Conservation (phyloP, 2,888 invertebrate genomes). For the Platycheirus rosarum region DNA sequence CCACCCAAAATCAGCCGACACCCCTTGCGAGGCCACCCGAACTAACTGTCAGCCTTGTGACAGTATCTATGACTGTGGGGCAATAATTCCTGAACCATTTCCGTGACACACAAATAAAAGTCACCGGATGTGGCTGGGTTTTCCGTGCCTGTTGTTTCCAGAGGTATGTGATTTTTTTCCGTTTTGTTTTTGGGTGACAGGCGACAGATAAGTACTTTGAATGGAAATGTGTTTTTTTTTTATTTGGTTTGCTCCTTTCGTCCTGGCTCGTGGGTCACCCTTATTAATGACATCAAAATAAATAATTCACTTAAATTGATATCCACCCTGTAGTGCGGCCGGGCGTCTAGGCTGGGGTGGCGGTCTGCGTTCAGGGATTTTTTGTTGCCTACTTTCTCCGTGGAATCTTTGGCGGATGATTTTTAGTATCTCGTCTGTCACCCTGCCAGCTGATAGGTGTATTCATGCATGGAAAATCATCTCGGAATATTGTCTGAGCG, state of each 20-base stretch:
- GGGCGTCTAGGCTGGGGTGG: background rate
- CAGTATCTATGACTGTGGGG: conserved; percentile 75
- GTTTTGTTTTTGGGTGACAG: conserved; percentile 32
- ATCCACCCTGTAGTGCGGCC: conserved; percentile 39
- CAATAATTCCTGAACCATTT: conserved; percentile 76
- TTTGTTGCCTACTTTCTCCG: background rate
- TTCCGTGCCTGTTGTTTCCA: conserved; percentile 22
- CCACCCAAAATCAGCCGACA: conserved; percentile 32
- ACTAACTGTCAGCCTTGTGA: conserved; percentile 75
- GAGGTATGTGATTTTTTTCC: conserved; percentile 16
- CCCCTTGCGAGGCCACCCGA: conserved; percentile 11
- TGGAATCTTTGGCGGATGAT: conserved; percentile 25
- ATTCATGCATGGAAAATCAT: conserved; percentile 54
- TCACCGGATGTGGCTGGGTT: conserved; percentile 65
- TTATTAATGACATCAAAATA: conserved; percentile 70
- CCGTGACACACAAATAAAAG: conserved; percentile 75
- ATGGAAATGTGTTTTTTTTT: conserved; percentile 57
- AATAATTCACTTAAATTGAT: conserved; percentile 72
- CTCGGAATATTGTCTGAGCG: conserved; percentile 51
- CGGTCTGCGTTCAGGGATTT: conserved; percentile 19
- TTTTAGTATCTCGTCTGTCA: conserved; percentile 10
- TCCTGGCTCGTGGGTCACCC: conserved; percentile 69
- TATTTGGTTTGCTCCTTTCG: too few species aligned
- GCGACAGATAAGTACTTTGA: conserved; percentile 66
- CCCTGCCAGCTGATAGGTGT: conserved; percentile 33